Evolutionary conservation across 2,888 invertebrate genomes (phyloP).

Genomic region (Unio pictorum): DNA sequence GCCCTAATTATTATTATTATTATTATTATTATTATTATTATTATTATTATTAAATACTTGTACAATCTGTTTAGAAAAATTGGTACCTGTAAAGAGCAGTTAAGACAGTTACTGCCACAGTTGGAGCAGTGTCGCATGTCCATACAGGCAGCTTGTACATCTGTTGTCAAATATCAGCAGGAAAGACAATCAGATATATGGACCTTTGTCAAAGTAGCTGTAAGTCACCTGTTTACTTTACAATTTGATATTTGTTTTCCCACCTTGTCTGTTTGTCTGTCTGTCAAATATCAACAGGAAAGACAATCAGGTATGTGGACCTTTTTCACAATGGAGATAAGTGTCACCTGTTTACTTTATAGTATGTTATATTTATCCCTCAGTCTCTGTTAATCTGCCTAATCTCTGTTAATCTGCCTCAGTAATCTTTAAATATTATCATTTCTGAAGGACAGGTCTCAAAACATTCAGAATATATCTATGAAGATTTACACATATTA

Average conservation of each 20-base stretch:
- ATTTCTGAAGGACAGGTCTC: no score
- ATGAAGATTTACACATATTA: no score
- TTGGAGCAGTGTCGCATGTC: conserved; percentile 45
- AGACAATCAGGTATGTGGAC: conserved; percentile 63
- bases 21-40: neutral
- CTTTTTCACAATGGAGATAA: conserved; percentile 54
- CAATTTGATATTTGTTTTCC: neutral
- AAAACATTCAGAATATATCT: no score
- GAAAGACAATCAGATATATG: conserved; percentile 62
- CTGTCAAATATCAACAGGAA: conserved; percentile 47
- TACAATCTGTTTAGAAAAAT: conserved; percentile 47
- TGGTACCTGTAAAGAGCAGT: conserved; percentile 44
- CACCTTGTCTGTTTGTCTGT: no score
- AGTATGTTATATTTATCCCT: neutral
- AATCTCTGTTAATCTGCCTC: conserved; percentile 7
- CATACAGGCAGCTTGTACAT: conserved; percentile 37
- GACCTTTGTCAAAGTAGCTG: conserved; percentile 55
- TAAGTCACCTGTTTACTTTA: conserved; percentile 27
- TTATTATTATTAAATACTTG: neutral
- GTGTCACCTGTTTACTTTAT: conserved; percentile 17
- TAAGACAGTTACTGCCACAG: conserved; percentile 44
- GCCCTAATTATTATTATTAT: no score
- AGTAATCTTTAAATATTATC: conserved; percentile 41
- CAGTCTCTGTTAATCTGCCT: no score
- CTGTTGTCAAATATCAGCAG: conserved; percentile 52